These are phyloP conservation scores for Proterorhinus semilunaris DNA, from an alignment of 2,113 vertebrate genomes.

Conservation along the genomic window DNA sequence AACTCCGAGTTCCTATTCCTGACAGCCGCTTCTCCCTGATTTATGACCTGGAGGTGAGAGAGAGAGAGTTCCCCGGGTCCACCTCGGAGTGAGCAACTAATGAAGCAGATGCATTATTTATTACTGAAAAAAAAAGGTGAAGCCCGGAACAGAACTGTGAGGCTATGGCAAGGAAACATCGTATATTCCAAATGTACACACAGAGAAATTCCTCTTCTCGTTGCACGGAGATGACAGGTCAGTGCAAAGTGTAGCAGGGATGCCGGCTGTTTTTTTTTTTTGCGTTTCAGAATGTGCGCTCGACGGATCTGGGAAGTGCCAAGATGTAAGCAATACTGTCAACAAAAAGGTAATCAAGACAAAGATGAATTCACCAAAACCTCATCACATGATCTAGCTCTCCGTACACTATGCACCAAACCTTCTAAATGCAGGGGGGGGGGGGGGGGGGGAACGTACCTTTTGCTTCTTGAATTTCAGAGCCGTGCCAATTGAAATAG, in stretches of 20 bases:
- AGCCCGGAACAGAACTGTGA: slow-evolving; percentile 49
- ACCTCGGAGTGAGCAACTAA: slow-evolving; percentile 61
- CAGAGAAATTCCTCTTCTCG: slow-evolving; percentile 23
- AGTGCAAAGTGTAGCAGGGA: slow-evolving; percentile 48
- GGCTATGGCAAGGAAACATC: slow-evolving; percentile 22
- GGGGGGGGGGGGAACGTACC: background rate
- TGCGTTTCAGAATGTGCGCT: background rate
- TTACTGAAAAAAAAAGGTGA: slow-evolving; percentile 60
- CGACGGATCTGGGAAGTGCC: background rate
- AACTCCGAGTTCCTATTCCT: slow-evolving; percentile 48
- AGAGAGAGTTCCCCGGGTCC: slow-evolving; percentile 53
- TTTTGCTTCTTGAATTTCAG: slow-evolving; percentile 22
- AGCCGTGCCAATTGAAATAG: slow-evolving; percentile 47
- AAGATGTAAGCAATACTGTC: no score
- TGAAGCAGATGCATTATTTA: slow-evolving; percentile 74
- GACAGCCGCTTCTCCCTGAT: slow-evolving; percentile 61
- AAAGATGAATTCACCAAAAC: no score
- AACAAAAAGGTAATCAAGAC: no score
- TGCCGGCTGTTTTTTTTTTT: slow-evolving; percentile 10
- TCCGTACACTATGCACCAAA: background rate
- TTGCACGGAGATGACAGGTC: slow-evolving; percentile 17
- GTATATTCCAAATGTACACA: slow-evolving; percentile 38
- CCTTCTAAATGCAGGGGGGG: slow-evolving; percentile 36
- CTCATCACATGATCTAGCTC: background rate
- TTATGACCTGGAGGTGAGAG: slow-evolving; percentile 62